Percentiles rank a stretch among this genome's conserved stretches.
phyloP scores from a whole-genome alignment of 2,888 invertebrate species.

The Diarsia dahlii region DNA sequence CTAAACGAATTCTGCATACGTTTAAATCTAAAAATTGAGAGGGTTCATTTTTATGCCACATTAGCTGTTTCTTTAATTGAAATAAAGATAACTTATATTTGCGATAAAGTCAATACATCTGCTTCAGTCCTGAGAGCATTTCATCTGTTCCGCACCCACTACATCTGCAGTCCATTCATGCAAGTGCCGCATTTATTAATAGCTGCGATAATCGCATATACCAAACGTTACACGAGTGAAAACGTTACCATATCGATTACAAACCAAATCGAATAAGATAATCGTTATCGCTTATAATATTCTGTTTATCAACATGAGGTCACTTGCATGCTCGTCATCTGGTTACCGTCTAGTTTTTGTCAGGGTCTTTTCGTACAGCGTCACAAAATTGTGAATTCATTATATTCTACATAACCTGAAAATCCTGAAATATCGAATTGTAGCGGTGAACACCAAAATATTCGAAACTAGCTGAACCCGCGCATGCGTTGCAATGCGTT shows the following conservation, averaged over 20 bases:
- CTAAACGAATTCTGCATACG: background rate
- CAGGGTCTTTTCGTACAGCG: background rate
- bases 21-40: background rate
- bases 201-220: constrained; percentile 45
- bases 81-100: constrained; percentile 2
- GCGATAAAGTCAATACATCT: constrained; percentile 18
- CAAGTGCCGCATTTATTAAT: constrained; percentile 50
- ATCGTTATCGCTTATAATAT: constrained; percentile 55
- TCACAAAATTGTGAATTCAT: background rate
- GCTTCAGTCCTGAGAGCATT: constrained; percentile 29
- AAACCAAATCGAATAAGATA: constrained; percentile 56
- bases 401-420: background rate
- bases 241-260: constrained; percentile 61
- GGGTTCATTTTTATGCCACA: no score
- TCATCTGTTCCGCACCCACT: constrained; percentile 46
- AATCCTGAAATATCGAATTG: background rate
- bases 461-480: background rate
- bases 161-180: constrained; percentile 52
- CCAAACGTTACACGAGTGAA: constrained; percentile 28
- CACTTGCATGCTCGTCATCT: constrained; percentile 43
- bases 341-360: constrained; percentile 28
- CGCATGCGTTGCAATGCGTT: no score
- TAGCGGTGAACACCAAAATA: background rate
- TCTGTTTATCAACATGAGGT: constrained; percentile 54
- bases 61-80: background rate